Base-by-base conservation (phyloP, 1,140 invertebrate species). In the Ceratina calcarata region DNA sequence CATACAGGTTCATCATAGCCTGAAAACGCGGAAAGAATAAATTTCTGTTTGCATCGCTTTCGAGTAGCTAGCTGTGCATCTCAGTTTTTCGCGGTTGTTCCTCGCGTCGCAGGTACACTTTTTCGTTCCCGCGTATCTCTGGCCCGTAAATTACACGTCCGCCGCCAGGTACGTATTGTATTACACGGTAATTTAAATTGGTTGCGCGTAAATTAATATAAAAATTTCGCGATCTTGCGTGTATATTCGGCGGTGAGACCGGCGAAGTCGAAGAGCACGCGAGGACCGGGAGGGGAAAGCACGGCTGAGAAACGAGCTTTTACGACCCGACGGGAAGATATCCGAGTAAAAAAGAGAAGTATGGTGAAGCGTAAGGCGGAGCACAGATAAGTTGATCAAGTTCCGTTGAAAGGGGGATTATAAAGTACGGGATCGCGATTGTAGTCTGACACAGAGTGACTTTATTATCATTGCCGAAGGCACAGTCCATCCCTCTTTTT, bases 391-490 rank as follows among this genome's bases (percentile, higher is more conserved):
- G 62, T 67, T 57, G 73, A 75, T 75, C 62, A 65, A 24, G 62
- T 20, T 18, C 12, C 20, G 73, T 2, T 74, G 73, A 75, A 75
- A 75, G 73, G 18, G 27, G 62, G 51, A 67, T 75, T 75, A 66
- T 75, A 75, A 67, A 66, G 51, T 57, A 55, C 62, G 73, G 51
- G 16, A 66, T 45, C 61, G 49, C 64, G 53, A 76, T 76, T 76
- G 73, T 76, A 76, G 61, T 66, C 62, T 32, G 73, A 68, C 73
- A 58, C 55, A 18, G 15, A 70, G 57, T 76, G 73, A 20, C 64
- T 78, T 78, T 27, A 62, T 78, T 78, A 78, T 78, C 75, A 71
- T 78, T 51, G 75, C 67, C 67, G 45, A 18, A n/a, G 37, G 75
- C 55, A 2, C 58, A n/a, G 6, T 2, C 6, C 22, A 6, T 7